A percentile compares a stretch with the other conserved stretches of the same genome.
Evolutionary conservation across 2,113 vertebrate genomes (phyloP).

Genomic region (Dissostichus mawsoni): DNA sequence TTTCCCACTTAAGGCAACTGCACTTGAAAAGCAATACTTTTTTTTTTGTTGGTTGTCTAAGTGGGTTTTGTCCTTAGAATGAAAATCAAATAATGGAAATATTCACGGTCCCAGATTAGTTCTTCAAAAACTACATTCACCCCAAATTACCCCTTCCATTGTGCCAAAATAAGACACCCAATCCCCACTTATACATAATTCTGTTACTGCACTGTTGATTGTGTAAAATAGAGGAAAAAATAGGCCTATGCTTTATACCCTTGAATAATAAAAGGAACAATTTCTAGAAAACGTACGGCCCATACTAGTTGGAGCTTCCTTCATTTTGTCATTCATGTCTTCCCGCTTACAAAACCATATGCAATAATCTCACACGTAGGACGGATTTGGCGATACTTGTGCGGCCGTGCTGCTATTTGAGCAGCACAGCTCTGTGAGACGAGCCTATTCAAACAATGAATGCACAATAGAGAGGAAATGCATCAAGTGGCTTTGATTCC

Average conservation of each 20-base stretch:
- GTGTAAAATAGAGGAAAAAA: background rate
- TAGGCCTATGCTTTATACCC: background rate
- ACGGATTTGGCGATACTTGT: background rate
- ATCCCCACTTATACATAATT: background rate
- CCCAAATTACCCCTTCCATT: constrained; percentile 30
- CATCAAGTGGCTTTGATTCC: constrained; percentile 47
- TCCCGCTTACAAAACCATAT: background rate
- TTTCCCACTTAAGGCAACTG: constrained; percentile 6
- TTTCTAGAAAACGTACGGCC: background rate
- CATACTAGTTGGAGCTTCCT: background rate
- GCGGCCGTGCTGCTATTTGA: constrained; percentile 37
- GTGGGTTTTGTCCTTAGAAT: constrained; percentile 22
- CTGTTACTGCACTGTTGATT: background rate
- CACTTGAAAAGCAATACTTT: background rate
- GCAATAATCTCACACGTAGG: constrained; percentile 5
- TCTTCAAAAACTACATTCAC: constrained; percentile 46
- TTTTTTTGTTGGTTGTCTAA: background rate
- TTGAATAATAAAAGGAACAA: background rate
- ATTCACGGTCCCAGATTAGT: constrained; percentile 36
- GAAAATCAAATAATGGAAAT: constrained; percentile 28
- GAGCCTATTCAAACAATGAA: constrained; percentile 55
- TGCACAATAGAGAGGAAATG: constrained; percentile 13
- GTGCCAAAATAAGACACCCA: constrained; percentile 12
- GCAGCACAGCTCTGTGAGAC: constrained; percentile 26
- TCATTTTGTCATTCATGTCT: background rate